Conservation (phyloP, 2,113 vertebrate species). For the Megaleporinus macrocephalus region DNA sequence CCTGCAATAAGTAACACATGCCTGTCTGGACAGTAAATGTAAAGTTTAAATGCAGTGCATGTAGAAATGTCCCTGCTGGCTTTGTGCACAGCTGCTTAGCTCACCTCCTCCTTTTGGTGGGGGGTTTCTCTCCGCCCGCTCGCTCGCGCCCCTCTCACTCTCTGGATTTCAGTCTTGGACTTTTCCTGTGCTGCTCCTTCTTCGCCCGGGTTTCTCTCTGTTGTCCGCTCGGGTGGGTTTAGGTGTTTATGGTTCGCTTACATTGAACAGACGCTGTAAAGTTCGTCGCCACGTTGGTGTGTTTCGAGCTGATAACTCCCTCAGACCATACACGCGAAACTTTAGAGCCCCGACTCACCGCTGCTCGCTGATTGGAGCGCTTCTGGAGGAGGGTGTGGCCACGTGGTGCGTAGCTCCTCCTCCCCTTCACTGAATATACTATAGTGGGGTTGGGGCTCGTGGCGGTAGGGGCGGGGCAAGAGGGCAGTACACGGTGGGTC, state of each 20-base stretch:
- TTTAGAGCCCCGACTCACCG: background rate
- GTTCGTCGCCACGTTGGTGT: background rate
- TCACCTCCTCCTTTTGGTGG: background rate
- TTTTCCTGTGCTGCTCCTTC: background rate
- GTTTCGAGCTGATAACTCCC: background rate
- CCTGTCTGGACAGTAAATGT: too few relatives aligned
- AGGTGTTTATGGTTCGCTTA: background rate
- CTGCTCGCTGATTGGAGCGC: background rate
- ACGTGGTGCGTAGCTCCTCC: background rate
- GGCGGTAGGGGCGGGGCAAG: background rate
- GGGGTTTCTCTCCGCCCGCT: background rate
- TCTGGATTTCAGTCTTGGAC: background rate
- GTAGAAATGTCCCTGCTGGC: background rate
- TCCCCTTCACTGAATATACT: background rate
- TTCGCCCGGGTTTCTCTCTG: background rate
- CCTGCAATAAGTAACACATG: too few relatives aligned
- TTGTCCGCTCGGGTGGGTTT: background rate
- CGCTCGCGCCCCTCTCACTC: background rate
- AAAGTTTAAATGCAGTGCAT: background rate
- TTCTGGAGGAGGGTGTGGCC: background rate
- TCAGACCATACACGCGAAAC: background rate
- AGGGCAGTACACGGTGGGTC: background rate
- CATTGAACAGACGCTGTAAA: background rate
- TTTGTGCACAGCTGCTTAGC: conserved; percentile 1
- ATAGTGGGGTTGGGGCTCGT: background rate